Evolutionary conservation across 2,888 invertebrate species (phyloP).

Genomic region (Lithophane ornitopus): DNA sequence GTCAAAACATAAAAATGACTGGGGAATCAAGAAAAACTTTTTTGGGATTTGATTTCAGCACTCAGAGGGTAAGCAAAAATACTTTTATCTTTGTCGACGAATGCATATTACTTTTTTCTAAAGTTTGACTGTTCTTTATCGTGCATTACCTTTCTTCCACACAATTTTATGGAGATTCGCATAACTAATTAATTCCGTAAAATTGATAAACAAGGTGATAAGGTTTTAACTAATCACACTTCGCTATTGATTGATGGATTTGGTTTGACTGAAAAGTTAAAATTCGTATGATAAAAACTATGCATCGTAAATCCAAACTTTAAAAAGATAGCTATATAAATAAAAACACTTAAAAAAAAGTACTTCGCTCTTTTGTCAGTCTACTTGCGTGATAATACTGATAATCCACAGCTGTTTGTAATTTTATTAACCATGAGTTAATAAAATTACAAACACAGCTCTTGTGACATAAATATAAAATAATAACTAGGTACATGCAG

Average conservation of each 20-base stretch:
- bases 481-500: background rate
- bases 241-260: slow-evolving; percentile 2
- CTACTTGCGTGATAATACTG: background rate
- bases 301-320: background rate
- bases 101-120: background rate
- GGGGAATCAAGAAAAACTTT: slow-evolving; percentile 89
- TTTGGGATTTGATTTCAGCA: slow-evolving; percentile 96
- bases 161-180: slow-evolving; percentile 35
- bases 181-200: slow-evolving; percentile 41
- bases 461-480: background rate
- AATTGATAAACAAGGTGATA: slow-evolving; percentile 58
- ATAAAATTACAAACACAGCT: too few species aligned
- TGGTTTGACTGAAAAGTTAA: background rate
- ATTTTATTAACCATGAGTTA: background rate
- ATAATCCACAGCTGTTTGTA: background rate
- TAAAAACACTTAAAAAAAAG: background rate
- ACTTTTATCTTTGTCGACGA: slow-evolving; percentile 2
- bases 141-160: background rate
- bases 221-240: slow-evolving; percentile 24
- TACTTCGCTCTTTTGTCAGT: background rate
- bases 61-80: slow-evolving; percentile 93
- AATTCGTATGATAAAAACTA: background rate
- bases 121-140: background rate
- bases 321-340: background rate
- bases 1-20: slow-evolving; percentile 86